Base-by-base conservation (phyloP, 2,888 invertebrate species). In the Ferrisia virgata region DNA sequence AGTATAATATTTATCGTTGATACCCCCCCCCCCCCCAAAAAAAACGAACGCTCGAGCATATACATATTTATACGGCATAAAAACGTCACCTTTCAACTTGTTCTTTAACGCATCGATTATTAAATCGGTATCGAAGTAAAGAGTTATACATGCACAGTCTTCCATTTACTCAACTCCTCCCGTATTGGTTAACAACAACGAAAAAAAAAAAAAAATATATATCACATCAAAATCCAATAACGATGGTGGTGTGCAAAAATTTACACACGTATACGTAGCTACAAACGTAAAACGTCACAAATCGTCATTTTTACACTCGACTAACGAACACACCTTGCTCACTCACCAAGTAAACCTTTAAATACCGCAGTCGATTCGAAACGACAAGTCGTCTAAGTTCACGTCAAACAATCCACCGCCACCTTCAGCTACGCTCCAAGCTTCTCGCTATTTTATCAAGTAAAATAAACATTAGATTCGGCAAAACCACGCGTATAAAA, bases 81-180 rank as follows among this genome's bases (percentile, higher is more conserved):
- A 64, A 64, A 64, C 64, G 64, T 64, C 64, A 64, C 64, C 64
- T 64, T 64, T 64, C 64, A 64, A 64, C 64, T 64, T 64, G 31
- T 64, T 28, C 64, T 28, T 64, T 64, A 28, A 64, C 64, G 64
- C 13, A 64, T 64, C 64, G 64, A 64, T 64, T 64, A 64, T 64
- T 28, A 64, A 64, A 64, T 64, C 64, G 64, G 64, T 64, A 64
- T 28, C 64, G 64, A 64, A 64, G 53, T 13, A 11, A 53, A 53
- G 4, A 18, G 53, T 11, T n/a, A 0, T 64, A n/a, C n/a, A n/a
- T n/a, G n/a, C n/a, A n/a, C n/a, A n/a, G n/a, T 64, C 18, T 13
- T 58, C 11, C 58, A 8, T 25, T 15, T 15, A n/a, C 5, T 1
- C 31, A 11, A 39, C 39, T 39, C 31, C 64, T 22, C 53, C 13